phyloP scores from a whole-genome alignment of 2,113 vertebrate genomes.

The Microcebus tavaratra region DNA sequence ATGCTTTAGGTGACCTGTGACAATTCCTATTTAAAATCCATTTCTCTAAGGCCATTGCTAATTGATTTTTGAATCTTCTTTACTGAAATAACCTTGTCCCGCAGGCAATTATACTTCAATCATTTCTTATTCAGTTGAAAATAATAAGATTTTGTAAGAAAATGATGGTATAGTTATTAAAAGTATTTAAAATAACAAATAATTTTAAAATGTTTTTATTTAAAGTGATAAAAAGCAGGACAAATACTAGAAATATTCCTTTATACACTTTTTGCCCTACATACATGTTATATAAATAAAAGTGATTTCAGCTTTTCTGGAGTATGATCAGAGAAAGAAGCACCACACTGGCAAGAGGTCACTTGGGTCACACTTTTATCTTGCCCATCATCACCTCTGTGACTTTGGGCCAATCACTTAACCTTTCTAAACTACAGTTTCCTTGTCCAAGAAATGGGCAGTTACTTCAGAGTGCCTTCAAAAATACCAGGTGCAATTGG shows the following conservation, averaged over 20 bases:
- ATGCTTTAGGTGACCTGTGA: slow-evolving; percentile 44
- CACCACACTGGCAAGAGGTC: background rate
- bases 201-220: slow-evolving; percentile 39
- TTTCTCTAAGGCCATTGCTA: slow-evolving; percentile 59
- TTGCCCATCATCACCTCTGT: background rate
- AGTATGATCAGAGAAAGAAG: background rate
- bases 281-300: background rate
- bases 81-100: slow-evolving; percentile 61
- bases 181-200: background rate
- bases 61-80: slow-evolving; percentile 60
- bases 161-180: slow-evolving; percentile 22
- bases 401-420: background rate
- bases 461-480: background rate
- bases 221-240: slow-evolving; percentile 12
- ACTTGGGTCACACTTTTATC: background rate
- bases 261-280: background rate
- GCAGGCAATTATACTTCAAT: slow-evolving; percentile 39
- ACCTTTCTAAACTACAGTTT: background rate
- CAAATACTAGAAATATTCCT: background rate
- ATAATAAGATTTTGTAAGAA: slow-evolving; percentile 51
- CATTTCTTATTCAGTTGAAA: slow-evolving; percentile 50
- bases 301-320: background rate
- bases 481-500: background rate
- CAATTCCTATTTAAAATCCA: slow-evolving; percentile 46
- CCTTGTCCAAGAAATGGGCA: background rate